Evolutionary conservation across 2,888 invertebrate species (phyloP), one percentile per base, ranked within the genome.

Genomic region (Watsonalla cultraria): DNA sequence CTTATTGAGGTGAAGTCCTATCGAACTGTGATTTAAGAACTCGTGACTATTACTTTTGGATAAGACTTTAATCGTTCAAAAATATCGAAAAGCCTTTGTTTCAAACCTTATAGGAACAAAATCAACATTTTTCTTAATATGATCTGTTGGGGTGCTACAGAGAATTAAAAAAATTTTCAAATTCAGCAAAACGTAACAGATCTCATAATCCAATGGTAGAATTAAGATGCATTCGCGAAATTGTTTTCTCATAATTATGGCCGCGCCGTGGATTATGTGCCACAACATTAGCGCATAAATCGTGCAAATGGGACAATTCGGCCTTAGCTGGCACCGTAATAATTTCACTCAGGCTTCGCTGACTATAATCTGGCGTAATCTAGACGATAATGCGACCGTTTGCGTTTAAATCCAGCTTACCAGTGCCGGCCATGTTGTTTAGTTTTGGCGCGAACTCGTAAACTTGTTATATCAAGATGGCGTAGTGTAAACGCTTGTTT

Each of bases 231-330:
- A 85, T 78, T 79, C 79, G 76, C 82, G 81, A 89, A 90, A 90
- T 90, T 90, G 90, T 90, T 90, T 90, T 87, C 90, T 90, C 90
- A 90, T 90, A 89, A 90, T 91, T 90, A 89, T 83, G 78, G 74
- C 76, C 76, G 74, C 74, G 62, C 75, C 78, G 71, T 66, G 87
- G 89, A 84, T 89, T 88, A 89, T 68, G 74, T 74, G 78, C 79
- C 76, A 81, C 81, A 84, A 87, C 86, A 86, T 86, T 90, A 84
- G 85, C 85, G 84, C 87, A 89, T 90, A 90, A 90, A 90, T 90
- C 85, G 76, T 61, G 54, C 75, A 83, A 90, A 90, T 90, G 90
- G 90, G 90, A 87, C 90, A 85, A 76, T 82, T 80, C 68, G 83
- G 86, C 82, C 85, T 89, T 86, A 86, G 82, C 84, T 73, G 72